Evolutionary conservation across 2,797 vertebrate genomes (phyloP).

Genomic region (Dermochelys coriacea): DNA sequence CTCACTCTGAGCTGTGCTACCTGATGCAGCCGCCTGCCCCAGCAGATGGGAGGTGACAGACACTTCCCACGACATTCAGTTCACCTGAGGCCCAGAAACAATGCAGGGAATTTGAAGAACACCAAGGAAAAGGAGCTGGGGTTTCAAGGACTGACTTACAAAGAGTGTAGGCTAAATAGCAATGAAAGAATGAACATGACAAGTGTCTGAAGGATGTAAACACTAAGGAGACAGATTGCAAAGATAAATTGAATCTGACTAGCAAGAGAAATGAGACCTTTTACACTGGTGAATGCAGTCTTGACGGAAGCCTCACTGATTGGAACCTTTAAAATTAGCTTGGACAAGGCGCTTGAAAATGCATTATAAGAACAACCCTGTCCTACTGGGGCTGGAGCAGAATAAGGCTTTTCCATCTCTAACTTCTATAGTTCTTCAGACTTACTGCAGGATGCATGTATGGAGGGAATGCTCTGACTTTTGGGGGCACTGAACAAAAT

Average conservation of each 20-base stretch:
- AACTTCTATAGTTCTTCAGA: neutral
- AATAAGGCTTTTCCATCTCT: neutral
- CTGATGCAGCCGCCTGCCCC: neutral
- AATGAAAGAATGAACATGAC: too few species aligned
- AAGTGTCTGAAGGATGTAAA: neutral
- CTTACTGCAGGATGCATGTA: neutral
- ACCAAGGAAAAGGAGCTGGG: too few species aligned
- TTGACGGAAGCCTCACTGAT: neutral
- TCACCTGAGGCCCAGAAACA: fast-evolving
- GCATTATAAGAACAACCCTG: neutral
- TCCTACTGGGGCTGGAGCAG: neutral
- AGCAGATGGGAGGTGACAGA: fast-evolving
- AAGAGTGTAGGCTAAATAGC: too few species aligned
- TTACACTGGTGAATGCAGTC: neutral
- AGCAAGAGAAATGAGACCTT: neutral
- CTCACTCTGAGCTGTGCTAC: fast-evolving
- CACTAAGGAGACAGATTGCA: neutral
- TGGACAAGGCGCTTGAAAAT: neutral
- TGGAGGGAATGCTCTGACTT: neutral
- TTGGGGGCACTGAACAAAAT: neutral
- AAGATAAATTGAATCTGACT: neutral
- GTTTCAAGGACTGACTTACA: too few species aligned
- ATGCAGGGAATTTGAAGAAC: neutral
- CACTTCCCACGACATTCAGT: fast-evolving
- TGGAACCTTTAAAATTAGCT: neutral